A percentile compares a stretch with the other conserved stretches of the same genome.
These are phyloP conservation scores for Gari tellinella DNA, from an alignment of 2,888 invertebrate genomes.

Conservation along the genomic window DNA sequence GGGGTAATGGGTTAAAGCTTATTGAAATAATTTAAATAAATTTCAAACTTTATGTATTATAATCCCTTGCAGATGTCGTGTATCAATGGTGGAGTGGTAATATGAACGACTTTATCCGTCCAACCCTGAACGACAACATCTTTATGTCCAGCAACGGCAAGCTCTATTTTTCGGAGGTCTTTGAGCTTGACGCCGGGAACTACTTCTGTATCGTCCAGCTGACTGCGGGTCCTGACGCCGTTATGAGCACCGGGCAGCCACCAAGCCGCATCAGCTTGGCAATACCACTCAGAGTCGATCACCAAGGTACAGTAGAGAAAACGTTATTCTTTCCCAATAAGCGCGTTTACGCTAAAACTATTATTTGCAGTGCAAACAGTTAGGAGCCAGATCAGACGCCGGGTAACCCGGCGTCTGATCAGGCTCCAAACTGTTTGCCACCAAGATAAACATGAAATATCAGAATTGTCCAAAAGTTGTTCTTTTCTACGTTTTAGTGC, in stretches of 20 bases:
- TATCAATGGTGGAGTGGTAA: slow-evolving; percentile 97
- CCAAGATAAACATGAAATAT: too few relatives aligned
- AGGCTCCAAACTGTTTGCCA: too few relatives aligned
- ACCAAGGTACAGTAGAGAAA: slow-evolving; percentile 66
- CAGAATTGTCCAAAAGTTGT: too few relatives aligned
- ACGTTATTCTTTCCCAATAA: too few relatives aligned
- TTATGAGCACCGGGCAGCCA: slow-evolving; percentile 69
- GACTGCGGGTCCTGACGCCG: slow-evolving; percentile 65
- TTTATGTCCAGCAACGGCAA: slow-evolving; percentile 98
- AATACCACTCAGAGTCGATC: slow-evolving; percentile 65
- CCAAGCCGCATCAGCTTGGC: slow-evolving; percentile 74
- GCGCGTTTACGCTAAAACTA: too few relatives aligned
- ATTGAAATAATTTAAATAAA: too few relatives aligned
- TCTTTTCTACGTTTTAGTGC: too few relatives aligned
- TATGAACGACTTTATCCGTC: slow-evolving; percentile 93
- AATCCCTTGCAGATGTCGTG: slow-evolving; percentile 55
- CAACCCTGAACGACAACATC: slow-evolving; percentile 91
- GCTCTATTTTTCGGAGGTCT: slow-evolving; percentile 96
- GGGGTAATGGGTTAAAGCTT: too few relatives aligned
- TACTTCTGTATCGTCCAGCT: slow-evolving; percentile 77
- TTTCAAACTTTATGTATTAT: too few relatives aligned
- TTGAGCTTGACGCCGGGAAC: slow-evolving; percentile 88
- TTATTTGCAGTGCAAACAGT: too few relatives aligned
- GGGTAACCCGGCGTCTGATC: too few relatives aligned
- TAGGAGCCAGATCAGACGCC: too few relatives aligned